Evolutionary conservation across 2,113 vertebrate species (phyloP), one percentile per base, ranked within the genome.

Genomic region (Brachyhypopomus occidentalis): DNA sequence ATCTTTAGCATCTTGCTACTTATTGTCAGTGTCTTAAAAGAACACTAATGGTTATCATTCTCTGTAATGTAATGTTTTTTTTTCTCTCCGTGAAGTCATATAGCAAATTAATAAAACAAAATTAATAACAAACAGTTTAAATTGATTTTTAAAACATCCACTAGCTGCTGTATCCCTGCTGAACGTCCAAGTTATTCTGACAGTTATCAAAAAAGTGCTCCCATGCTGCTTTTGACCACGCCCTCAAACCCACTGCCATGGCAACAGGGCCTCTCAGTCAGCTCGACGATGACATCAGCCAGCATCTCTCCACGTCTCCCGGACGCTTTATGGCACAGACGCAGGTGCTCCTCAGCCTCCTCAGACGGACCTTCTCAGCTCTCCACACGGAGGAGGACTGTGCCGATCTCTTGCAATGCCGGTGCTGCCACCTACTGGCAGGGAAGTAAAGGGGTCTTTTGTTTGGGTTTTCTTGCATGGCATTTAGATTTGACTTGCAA

Each of bases 361-460:
- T 8, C 5, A 45, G 1, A 45, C 41, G 41, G 38, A 45, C 41
- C 6, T 11, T 45, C 41, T 45, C 41, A 45, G 41, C 45, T 70
- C 34, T 70, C 4, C 2, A 70, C 20, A 17, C 36, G 0, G 20
- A 41, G 19, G 63, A 34, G 4, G 17, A 41, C 36, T 70, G 7
- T 58, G 76, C 72, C 56, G 56, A n/a, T 69, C 36, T 67, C 72
- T 71, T 5, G 25, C 59, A 90, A 90, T 82, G 89, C 83, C 77
- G 89, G 85, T 79, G 88, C 83, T 85, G 93, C 89, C 93, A 91
- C 84, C 92, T 93, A 79, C 86, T 90, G 92, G 91, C 73, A 14
- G 45, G 19, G 9, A 48, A 27, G 38, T 45, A 23, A 12, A 41
- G 5, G 34, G 45, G 45, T 14, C 12, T 52, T 14, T 8, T 8